A percentile compares a stretch with the other conserved stretches of the same genome.
Evolutionary conservation across 2,113 vertebrate genomes (phyloP).

Genomic region (Polyodon spathula): DNA sequence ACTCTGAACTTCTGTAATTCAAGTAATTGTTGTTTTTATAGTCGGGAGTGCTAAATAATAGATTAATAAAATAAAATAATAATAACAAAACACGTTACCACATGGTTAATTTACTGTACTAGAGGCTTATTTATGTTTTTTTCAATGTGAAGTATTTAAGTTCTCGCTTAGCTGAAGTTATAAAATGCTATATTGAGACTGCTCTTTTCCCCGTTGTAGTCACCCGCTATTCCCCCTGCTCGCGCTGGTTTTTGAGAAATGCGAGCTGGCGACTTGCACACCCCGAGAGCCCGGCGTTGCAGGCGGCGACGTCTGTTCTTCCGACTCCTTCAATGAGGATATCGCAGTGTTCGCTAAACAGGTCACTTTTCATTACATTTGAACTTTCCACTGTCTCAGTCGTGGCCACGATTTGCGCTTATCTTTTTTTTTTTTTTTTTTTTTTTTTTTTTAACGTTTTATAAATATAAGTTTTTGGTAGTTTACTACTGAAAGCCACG

Average conservation of each 20-base stretch:
- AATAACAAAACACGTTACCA: too few species aligned
- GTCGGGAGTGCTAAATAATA: too few species aligned
- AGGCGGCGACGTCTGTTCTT: conserved; percentile 72
- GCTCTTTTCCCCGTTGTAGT: conserved; percentile 67
- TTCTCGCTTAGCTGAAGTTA: too few species aligned
- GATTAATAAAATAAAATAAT: too few species aligned
- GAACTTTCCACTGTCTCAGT: background rate
- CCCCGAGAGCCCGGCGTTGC: conserved; percentile 82
- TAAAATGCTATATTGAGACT: conserved; percentile 37
- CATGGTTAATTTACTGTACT: too few species aligned
- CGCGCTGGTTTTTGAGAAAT: conserved; percentile 98
- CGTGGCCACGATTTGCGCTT: background rate
- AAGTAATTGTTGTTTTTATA: too few species aligned
- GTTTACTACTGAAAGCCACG: too few species aligned
- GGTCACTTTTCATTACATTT: conserved; percentile 29
- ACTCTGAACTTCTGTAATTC: too few species aligned
- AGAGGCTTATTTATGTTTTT: too few species aligned
- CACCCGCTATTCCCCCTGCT: conserved; percentile 97
- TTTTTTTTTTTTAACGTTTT: background rate
- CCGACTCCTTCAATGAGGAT: conserved; percentile 75
- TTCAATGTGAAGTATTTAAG: too few species aligned
- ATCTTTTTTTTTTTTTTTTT: background rate
- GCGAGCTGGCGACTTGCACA: conserved; percentile 97
- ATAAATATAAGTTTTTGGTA: background rate
- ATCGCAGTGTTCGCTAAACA: conserved; percentile 76